Evolutionary conservation across 1,140 invertebrate species (phyloP).

Genomic region (Drosophila kohkoa): DNA sequence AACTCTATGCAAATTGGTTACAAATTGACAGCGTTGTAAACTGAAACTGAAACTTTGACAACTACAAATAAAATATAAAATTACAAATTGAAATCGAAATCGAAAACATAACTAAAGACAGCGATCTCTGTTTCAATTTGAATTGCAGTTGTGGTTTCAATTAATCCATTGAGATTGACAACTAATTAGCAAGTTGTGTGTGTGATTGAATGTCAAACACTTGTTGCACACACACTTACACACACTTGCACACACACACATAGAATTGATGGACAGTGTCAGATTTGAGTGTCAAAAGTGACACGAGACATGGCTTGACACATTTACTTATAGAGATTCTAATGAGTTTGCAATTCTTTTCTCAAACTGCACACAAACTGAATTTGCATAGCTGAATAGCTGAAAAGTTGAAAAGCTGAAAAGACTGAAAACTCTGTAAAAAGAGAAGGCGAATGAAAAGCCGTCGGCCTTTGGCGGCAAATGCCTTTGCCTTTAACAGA

Average conservation of each 20-base stretch:
- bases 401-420: slow-evolving; percentile 18
- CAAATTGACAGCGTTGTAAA: slow-evolving; percentile 64
- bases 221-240: neutral
- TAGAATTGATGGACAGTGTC: slow-evolving; percentile 53
- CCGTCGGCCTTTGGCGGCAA: slow-evolving; percentile 62
- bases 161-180: slow-evolving; percentile 50
- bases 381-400: slow-evolving; percentile 24
- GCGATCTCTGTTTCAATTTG: no score
- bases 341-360: slow-evolving; percentile 37
- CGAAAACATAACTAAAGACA: no score
- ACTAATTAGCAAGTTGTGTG: slow-evolving; percentile 63
- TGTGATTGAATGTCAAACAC: slow-evolving; percentile 67
- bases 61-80: neutral
- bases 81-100: neutral
- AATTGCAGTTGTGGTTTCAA: slow-evolving; percentile 14
- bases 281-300: slow-evolving; percentile 27
- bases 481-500: slow-evolving; percentile 51
- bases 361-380: neutral
- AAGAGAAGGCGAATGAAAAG: slow-evolving; percentile 58
- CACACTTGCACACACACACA: no score
- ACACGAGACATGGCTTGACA: slow-evolving; percentile 20
- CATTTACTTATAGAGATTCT: slow-evolving; percentile 5
- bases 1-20: slow-evolving; percentile 44
- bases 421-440: neutral
- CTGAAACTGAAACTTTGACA: neutral